These are phyloP conservation scores for Panzeria rudis DNA, from an alignment of 2,888 invertebrate genomes.

Conservation along the genomic window DNA sequence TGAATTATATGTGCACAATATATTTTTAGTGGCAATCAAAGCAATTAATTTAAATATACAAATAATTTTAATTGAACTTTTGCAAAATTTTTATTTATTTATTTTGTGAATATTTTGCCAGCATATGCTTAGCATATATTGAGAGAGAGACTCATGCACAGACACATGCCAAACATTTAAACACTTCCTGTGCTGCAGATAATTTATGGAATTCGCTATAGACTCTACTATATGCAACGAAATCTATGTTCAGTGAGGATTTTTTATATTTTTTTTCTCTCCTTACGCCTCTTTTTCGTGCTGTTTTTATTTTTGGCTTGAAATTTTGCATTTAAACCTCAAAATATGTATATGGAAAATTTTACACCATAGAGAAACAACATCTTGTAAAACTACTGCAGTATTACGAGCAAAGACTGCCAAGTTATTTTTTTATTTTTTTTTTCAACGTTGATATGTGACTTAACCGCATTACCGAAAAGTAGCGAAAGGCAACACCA, in stretches of 20 bases:
- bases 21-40: slow-evolving; percentile 50
- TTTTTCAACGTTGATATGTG: slow-evolving; percentile 58
- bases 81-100: slow-evolving; percentile 4
- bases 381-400: slow-evolving; percentile 65
- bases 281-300: background rate
- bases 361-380: slow-evolving; percentile 34
- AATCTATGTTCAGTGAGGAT: background rate
- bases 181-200: background rate
- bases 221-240: background rate
- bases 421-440: slow-evolving; percentile 40
- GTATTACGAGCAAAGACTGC: slow-evolving; percentile 47
- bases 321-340: slow-evolving; percentile 43
- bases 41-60: slow-evolving; percentile 66
- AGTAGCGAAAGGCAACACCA: slow-evolving; percentile 7
- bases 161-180: background rate
- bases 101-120: background rate
- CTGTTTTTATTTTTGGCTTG: background rate
- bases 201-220: slow-evolving; percentile 8
- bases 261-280: background rate
- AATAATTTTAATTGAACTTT: slow-evolving; percentile 53
- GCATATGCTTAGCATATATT: background rate
- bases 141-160: too few species aligned
- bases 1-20: background rate
- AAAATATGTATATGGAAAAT: slow-evolving; percentile 43
- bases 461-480: slow-evolving; percentile 61